Evolutionary conservation across 2,113 vertebrate genomes (phyloP), one percentile per base, ranked within the genome.

Genomic region (Madoqua kirkii): DNA sequence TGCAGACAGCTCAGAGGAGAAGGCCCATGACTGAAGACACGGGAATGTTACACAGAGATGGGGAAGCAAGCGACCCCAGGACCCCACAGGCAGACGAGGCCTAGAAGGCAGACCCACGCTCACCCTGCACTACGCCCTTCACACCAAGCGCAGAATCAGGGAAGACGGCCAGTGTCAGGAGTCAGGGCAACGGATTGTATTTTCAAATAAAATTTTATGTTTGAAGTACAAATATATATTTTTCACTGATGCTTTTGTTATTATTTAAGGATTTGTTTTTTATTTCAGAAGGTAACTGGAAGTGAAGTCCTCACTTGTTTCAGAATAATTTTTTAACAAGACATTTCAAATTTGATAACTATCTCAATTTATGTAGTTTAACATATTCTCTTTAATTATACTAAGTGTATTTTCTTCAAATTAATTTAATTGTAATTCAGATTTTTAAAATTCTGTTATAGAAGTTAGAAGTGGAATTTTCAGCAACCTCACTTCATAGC

Each of bases 281-380:
- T 55, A 82, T n/a, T 64, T 83, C 36, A 33, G 57, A 74, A 92
- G 60, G 9, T 1, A 92, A 74, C 43, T 87, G 45, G 33, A 92
- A 6, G 64, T 17, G 5, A 93, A 81, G 45, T 59, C 1, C 1
- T 17, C 6, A 4, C 67, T 87, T 82, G 3, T 76, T 96, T 91
- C 33, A 89, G 33, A 95, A 52, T 62, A 94, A 87, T 84, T 93
- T 96, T 92, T 87, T n/a, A 78, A 76, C 67, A 62, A 93, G 17
- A 57, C 17, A 89, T 48, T 93, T 50, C 31, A 79, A 78, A 93
- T 83, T 90, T 84, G 88, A 85, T 25, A 52, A 54, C 2, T 76
- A 19, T 23, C 11, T 88, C 79, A 78, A 60, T 81, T 96, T 55
- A 85, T 62, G 74, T 12, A 36, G 48, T 36, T 11, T 3, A 52